Evolutionary conservation across 2,888 invertebrate genomes (phyloP), one percentile per base, ranked within the genome.

Genomic region (Tenodera sinensis): DNA sequence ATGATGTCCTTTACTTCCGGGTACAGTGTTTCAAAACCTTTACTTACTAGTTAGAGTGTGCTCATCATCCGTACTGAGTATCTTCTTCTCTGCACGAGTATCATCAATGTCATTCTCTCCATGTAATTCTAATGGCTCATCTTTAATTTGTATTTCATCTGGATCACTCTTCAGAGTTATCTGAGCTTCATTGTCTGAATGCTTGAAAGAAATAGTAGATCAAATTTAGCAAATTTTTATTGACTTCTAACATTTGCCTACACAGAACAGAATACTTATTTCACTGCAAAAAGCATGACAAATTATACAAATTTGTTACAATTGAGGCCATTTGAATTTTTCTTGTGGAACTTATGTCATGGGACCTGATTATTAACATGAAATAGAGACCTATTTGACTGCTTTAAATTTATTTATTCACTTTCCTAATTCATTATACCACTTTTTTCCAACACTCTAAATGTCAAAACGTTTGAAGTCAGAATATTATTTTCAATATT

Each of bases 101-200:
- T 90, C 88, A 28, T 85, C 83, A 47, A 84, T 25, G 3, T 71
- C 20, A 71, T 20, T 71, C 6, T 71, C 54, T n/a, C 89, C 47
- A 12, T 89, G 89, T 20, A 90, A 47, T 84, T 89, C 90, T 81
- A 89, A 28, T 15, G 89, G 84, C 81, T 90, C 90, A 82, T 90
- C 90, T 83, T 90, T 90, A 28, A 90, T 87, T 20, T 90, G 47
- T 42, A 90, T n/a, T 84, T 88, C 86, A 81, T 87, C 87, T 28
- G 83, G 84, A 30, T 90, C 90, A 89, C 88, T 84, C 34, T 90
- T 90, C 84, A 89, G 42, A 87, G 88, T 9, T 54, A 88, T 28
- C 82, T 71, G 28, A 2, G 30, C 84, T 54, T 83, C 30, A 85
- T 28, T 83, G 28, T 71, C 28, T 54, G 25, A 42, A 47, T 42